Base-by-base conservation (phyloP, 2,888 invertebrate genomes). In the Drosophila pseudotalamancana region DNA sequence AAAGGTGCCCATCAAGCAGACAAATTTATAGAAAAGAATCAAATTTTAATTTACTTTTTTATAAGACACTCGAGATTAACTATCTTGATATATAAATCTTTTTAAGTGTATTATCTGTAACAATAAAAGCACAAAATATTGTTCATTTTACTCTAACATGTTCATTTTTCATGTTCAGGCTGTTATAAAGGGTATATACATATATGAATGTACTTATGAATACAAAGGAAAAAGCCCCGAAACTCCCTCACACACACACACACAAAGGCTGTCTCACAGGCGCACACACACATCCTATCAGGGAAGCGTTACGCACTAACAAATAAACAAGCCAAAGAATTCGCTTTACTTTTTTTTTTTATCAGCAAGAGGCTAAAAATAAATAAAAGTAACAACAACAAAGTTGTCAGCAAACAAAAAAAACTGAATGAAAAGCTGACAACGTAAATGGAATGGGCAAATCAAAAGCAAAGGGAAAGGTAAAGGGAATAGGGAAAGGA, bases 331-430 rank as follows among this genome's bases (percentile, higher is more conserved):
- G 51, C 27, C 48, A 23, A 56, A 67, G 61, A 50, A 55, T 62
- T 62, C 16, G 32, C 42, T 53, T 37, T 46, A 31, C 32, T 14
- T 27, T 25, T 35, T 53, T 70, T 53, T 59, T 71, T 72, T 71
- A 71, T 72, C 68, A 69, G 56, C 42, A n/a, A 42, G 54, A 46
- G 25, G 29, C 72, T 68, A 71, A 68, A 72, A 65, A 67, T 69
- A 65, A 72, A 56, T 46, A 18, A 43, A 14, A 25, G 14, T 16
- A 25, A 12, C 32, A 43, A 12, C 56, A 63, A 39, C 42, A 61
- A 45, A 6, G 23, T 42, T 66, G 48, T 46, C 66, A 70, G 57
- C 63, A 35, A 29, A 39, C 68, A 35, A 42, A 56, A 59, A 70
- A 64, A 53, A 29, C 18, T 67, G 67, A 72, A 71, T 63, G 72